A percentile compares a stretch with the other conserved stretches of the same genome.
phyloP scores from a whole-genome alignment of 2,888 invertebrate genomes.

The Hydropsyche betteni region DNA sequence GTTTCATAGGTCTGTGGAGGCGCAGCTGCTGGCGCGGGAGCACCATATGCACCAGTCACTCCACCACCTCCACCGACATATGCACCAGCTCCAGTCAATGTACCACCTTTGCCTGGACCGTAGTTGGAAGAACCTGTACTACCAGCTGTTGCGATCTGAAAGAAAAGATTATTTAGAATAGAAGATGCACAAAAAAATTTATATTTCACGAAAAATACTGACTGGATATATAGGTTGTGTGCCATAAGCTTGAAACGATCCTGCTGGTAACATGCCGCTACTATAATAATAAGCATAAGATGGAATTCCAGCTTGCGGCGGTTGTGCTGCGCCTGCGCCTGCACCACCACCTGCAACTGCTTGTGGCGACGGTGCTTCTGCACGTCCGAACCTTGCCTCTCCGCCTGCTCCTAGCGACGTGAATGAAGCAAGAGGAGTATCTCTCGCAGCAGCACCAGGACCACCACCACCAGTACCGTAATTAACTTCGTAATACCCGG shows the following conservation, averaged over 20 bases:
- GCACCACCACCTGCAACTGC: conserved; percentile 57
- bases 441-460: conserved; percentile 53
- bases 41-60: conserved; percentile 40
- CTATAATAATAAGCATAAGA: conserved; percentile 73
- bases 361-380: conserved; percentile 63
- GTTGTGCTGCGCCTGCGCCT: conserved; percentile 55
- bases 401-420: conserved; percentile 56
- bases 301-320: conserved; percentile 35
- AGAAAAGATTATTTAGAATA: conserved; percentile 11
- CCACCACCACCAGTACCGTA: conserved; percentile 55
- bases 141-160: conserved; percentile 48
- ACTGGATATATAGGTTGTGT: conserved; percentile 76
- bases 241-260: conserved; percentile 71
- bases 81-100: conserved; percentile 23
- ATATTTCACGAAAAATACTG: conserved; percentile 55
- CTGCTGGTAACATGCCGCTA: conserved; percentile 72
- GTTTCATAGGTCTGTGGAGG: conserved; percentile 47
- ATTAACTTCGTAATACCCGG: conserved; percentile 62
- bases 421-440: conserved; percentile 52
- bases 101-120: conserved; percentile 46
- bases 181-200: not conserved
- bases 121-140: conserved; percentile 49
- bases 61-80: conserved; percentile 44
- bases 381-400: conserved; percentile 63
- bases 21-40: conserved; percentile 38